Conservation (phyloP, 2,888 invertebrate genomes). For the Lacanobia wlatinum region DNA sequence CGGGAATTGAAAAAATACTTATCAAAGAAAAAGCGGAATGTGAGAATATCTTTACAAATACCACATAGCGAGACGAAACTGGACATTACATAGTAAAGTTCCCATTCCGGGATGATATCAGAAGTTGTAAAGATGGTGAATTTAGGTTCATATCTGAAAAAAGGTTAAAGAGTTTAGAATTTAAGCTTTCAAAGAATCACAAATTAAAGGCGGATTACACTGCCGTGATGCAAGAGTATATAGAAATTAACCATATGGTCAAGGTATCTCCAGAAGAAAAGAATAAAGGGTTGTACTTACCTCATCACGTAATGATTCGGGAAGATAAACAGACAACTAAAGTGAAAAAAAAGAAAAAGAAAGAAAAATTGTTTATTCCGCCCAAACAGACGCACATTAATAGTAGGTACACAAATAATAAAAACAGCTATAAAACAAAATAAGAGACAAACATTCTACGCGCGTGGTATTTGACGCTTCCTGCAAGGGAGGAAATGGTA, state of each 20-base stretch:
- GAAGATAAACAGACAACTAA: background rate
- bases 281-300: background rate
- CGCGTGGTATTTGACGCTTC: background rate
- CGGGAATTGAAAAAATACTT: background rate
- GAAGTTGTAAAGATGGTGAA: background rate
- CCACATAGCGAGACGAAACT: background rate
- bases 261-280: background rate
- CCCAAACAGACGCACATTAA: no score
- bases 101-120: background rate
- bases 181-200: background rate
- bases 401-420: no score
- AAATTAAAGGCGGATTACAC: background rate
- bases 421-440: no score
- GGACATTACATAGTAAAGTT: background rate
- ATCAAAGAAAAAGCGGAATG: background rate
- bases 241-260: background rate
- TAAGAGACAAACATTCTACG: no score
- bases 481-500: background rate
- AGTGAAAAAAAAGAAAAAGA: no score
- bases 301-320: background rate
- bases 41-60: background rate
- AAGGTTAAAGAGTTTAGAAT: background rate
- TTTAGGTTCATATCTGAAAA: background rate
- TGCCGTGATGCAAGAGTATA: background rate
- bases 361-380: no score